Conservation (phyloP, 2,888 invertebrate species). For the Rhimphoctona megacephalus region DNA sequence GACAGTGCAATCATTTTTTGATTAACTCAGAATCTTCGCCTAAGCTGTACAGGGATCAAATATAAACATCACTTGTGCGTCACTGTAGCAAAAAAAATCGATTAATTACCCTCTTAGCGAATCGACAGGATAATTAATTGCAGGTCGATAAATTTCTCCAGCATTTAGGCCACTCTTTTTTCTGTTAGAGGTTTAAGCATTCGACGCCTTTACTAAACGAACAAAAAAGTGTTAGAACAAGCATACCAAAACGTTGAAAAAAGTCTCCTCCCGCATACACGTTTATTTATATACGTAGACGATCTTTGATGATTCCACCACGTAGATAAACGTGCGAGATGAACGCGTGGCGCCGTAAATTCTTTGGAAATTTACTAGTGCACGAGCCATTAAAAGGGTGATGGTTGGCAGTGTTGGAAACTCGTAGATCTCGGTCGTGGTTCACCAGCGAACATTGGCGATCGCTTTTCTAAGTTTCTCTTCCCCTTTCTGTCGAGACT, state of each 20-base stretch:
- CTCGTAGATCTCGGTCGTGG: conserved; percentile 50
- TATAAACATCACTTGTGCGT: neutral
- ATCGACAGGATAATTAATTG: neutral
- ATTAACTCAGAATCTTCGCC: neutral
- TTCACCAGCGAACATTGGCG: conserved; percentile 25
- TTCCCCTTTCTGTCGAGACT: conserved; percentile 40
- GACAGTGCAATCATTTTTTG: neutral
- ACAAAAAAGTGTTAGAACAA: neutral
- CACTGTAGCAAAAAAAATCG: neutral
- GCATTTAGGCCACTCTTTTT: neutral
- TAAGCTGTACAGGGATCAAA: too few relatives aligned
- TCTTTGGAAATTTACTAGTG: conserved; percentile 45
- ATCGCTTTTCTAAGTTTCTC: conserved; percentile 46
- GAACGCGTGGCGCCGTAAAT: conserved; percentile 49
- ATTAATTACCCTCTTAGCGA: neutral
- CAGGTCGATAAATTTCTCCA: neutral
- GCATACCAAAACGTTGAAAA: conserved; percentile 16
- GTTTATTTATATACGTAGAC: neutral
- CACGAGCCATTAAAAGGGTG: conserved; percentile 53
- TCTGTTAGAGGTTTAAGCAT: neutral
- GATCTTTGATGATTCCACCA: conserved; percentile 38
- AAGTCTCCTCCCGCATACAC: conserved; percentile 7
- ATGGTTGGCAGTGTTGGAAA: conserved; percentile 47
- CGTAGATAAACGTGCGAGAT: conserved; percentile 46
- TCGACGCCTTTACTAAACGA: neutral